A percentile compares a stretch with the other conserved stretches of the same genome.
Evolutionary conservation across 2,888 invertebrate genomes (phyloP).

Genomic region (Leptinotarsa tumamoca): DNA sequence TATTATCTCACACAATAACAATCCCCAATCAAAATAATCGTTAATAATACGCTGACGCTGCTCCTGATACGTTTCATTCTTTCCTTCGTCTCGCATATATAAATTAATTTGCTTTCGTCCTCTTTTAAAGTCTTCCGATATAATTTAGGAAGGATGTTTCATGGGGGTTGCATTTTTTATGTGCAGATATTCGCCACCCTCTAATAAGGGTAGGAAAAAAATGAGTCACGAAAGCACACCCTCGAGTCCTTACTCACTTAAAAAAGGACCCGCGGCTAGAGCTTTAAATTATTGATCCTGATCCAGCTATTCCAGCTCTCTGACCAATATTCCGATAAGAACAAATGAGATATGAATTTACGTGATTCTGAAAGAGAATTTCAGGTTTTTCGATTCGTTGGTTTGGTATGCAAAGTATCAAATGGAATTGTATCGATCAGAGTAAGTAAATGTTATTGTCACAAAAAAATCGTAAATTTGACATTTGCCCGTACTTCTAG

Average conservation of each 20-base stretch:
- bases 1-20: conserved; percentile 50
- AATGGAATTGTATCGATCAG: no score
- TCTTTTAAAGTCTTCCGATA: conserved; percentile 56
- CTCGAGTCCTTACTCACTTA: conserved; percentile 61
- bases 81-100: conserved; percentile 47
- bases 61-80: conserved; percentile 47
- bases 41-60: conserved; percentile 49
- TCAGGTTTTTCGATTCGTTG: no score
- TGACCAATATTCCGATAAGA: conserved; percentile 43
- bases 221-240: conserved; percentile 66
- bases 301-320: conserved; percentile 38
- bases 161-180: conserved; percentile 65
- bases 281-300: conserved; percentile 64
- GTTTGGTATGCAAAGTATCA: no score
- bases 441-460: no score
- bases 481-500: no score
- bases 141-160: conserved; percentile 56
- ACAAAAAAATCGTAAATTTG: no score
- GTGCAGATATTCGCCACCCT: conserved; percentile 63
- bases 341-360: conserved; percentile 9
- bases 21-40: conserved; percentile 52
- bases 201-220: conserved; percentile 65
- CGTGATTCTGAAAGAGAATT: no score
- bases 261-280: conserved; percentile 63
- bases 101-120: conserved; percentile 58